Evolutionary conservation across 2,797 vertebrate species (phyloP).

Genomic region (Geotria australis): DNA sequence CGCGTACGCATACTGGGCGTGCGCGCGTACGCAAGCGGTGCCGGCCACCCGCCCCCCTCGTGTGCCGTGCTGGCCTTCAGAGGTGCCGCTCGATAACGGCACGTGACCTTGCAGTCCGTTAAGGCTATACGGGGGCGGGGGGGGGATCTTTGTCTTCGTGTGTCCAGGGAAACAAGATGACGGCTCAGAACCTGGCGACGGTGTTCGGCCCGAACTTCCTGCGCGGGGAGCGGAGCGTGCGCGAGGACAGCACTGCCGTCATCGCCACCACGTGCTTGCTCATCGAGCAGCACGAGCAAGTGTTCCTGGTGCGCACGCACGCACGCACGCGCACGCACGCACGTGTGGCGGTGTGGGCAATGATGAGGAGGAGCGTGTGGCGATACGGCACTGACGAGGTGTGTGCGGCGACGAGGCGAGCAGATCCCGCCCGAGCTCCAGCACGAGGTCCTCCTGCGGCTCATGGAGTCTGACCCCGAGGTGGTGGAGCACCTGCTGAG

Average conservation of each 20-base stretch:
- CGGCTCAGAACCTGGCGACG: conserved; percentile 44
- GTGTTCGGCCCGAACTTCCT: conserved; percentile 70
- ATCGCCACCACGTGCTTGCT: conserved; percentile 39
- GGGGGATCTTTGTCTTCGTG: too few species aligned
- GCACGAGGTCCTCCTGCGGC: conserved; percentile 40
- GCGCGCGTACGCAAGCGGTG: too few species aligned
- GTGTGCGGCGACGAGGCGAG: not conserved
- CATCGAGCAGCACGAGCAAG: conserved; percentile 35
- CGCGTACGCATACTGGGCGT: too few species aligned
- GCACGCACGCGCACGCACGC: too few species aligned
- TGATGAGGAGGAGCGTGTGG: too few species aligned
- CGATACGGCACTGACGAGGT: too few species aligned
- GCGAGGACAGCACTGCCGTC: conserved; percentile 39
- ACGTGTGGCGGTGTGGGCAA: too few species aligned
- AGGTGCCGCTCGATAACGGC: too few species aligned
- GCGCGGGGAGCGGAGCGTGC: conserved; percentile 18
- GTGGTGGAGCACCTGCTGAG: conserved; percentile 57
- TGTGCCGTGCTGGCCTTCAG: too few species aligned
- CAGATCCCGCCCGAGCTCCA: conserved; percentile 54
- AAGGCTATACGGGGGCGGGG: too few species aligned
- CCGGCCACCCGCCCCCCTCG: too few species aligned
- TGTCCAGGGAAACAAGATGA: conserved; percentile 66
- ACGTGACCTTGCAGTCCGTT: too few species aligned
- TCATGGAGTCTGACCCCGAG: conserved; percentile 58
- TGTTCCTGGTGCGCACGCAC: conserved; percentile 31